Conservation (phyloP, 2,113 vertebrate species). For the Bubo bubo region DNA sequence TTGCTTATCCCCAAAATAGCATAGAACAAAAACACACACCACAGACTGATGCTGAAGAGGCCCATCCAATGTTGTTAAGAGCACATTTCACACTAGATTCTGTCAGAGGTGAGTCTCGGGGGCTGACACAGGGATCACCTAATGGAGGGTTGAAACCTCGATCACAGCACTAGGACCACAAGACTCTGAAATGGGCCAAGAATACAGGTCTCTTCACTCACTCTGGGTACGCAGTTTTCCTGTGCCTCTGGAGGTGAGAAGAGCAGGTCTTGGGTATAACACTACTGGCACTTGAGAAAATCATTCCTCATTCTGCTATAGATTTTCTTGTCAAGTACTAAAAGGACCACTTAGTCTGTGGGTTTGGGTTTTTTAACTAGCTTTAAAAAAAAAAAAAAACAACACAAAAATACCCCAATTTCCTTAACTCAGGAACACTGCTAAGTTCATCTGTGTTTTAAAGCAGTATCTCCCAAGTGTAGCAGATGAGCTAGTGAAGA, state of each 20-base stretch:
- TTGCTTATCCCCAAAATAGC: background rate
- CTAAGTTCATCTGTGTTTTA: background rate
- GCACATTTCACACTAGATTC: background rate
- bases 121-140: background rate
- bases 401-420: background rate
- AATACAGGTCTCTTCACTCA: background rate
- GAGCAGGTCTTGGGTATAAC: background rate
- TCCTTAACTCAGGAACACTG: background rate
- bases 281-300: background rate
- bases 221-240: background rate
- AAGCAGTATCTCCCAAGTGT: background rate
- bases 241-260: background rate
- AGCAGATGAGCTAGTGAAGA: background rate
- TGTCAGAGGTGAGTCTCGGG: background rate
- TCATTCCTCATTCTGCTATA: background rate
- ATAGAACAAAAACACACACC: background rate
- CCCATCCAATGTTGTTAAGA: background rate
- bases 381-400: background rate
- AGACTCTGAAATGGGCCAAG: background rate
- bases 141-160: background rate
- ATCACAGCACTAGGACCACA: background rate
- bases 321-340: background rate
- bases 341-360: background rate
- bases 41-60: background rate
- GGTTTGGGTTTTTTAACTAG: background rate